Percentiles rank a stretch among this genome's conserved stretches.
Evolutionary conservation across 2,888 invertebrate species (phyloP).

Genomic region (Coelinius sp.): DNA sequence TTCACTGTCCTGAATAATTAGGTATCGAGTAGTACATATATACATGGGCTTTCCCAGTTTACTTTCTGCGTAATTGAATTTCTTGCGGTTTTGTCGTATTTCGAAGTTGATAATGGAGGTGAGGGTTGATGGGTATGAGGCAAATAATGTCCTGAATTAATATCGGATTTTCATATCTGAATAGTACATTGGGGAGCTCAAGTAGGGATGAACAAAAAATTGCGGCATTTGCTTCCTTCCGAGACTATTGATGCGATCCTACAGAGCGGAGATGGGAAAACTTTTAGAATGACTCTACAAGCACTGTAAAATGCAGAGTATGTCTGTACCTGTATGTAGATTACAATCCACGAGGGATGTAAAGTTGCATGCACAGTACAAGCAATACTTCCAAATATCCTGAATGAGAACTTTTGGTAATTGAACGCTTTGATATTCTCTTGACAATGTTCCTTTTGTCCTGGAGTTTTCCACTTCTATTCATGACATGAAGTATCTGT

Average conservation of each 20-base stretch:
- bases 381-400: background rate
- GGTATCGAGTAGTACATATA: background rate
- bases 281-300: constrained; percentile 51
- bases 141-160: background rate
- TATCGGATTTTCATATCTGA: background rate
- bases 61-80: background rate
- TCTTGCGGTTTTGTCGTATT: background rate
- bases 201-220: background rate
- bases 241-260: background rate
- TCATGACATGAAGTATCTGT: background rate
- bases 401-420: background rate
- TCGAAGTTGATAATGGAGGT: background rate
- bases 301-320: constrained; percentile 43
- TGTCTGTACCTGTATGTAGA: constrained; percentile 40
- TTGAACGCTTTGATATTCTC: no score
- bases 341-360: background rate
- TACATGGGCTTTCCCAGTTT: background rate
- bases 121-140: background rate
- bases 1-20: background rate
- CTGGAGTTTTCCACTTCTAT: background rate
- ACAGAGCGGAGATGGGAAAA: constrained; percentile 56
- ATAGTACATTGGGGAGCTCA: background rate
- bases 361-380: background rate
- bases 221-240: background rate
- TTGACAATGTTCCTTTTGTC: background rate